Evolutionary conservation across 2,888 invertebrate genomes (phyloP), one percentile per base, ranked within the genome.

Genomic region (Ophion ventricosus): DNA sequence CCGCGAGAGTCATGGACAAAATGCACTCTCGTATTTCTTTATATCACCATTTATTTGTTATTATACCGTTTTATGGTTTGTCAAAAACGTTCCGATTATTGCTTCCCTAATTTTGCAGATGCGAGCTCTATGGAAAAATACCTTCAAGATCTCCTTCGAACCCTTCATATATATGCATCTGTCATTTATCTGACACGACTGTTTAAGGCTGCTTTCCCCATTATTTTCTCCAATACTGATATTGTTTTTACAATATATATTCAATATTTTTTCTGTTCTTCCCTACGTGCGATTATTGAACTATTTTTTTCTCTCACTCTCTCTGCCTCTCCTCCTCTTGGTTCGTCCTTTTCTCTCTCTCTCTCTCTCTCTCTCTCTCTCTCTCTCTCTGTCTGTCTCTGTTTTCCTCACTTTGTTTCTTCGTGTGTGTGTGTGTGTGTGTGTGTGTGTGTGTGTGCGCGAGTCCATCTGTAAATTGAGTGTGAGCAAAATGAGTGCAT

Each of bases 371-470:
- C 20, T 72, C 84, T 84, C 80, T 87, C 80, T n/a, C n/a, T n/a
- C n/a, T n/a, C n/a, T n/a, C n/a, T 87, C 56, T 86, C 70, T 85
- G 77, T 80, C 76, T 88, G 84, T 80, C 70, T 87, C 77, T 87
- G 59, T 81, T 40, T 77, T 57, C 82, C 84, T 86, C 70, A 84
- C 73, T 87, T 79, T 85, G 87, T 88, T 54, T 75, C 85, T 87
- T 86, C 4, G 35, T 8, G 35, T 35, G 35, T 5, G 35, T 5
- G 35, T 35, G 35, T 35, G 35, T 85, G 84, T 86, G 86, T 78
- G 85, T 84, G 85, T 82, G 49, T 14, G 49, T 43, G 43, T 43
- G 43, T 43, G 43, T 4, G 49, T 4, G 49, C 4, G 49, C 17
- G 85, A 80, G 67, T 80, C 79, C 75, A 76, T 75, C 61, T 75